Conservation (phyloP, 2,797 vertebrate genomes). For the Sylvilagus floridanus region DNA sequence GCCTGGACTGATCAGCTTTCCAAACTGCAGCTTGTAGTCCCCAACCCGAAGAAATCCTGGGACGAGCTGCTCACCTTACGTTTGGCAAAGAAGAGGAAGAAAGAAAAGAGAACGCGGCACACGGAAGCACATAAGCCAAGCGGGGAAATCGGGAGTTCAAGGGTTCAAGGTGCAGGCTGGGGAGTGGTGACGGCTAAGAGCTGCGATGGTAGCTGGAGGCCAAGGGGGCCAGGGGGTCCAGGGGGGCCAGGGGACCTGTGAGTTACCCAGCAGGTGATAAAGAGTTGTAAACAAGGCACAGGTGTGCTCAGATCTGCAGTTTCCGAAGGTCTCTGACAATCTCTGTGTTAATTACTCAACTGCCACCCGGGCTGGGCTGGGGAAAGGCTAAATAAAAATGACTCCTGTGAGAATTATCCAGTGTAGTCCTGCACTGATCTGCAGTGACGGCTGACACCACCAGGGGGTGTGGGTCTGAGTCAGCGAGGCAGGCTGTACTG, state of each 20-base stretch:
- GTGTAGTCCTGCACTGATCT: background rate
- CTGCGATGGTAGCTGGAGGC: background rate
- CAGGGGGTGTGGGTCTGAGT: background rate
- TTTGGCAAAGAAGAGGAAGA: background rate
- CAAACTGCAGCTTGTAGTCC: background rate
- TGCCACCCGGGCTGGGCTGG: background rate
- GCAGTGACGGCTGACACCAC: background rate
- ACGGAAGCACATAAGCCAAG: rapidly evolving
- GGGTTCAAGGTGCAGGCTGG: background rate
- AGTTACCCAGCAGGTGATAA: background rate
- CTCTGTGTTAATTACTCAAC: constrained; percentile 42
- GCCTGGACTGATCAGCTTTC: background rate
- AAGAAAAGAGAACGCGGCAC: background rate
- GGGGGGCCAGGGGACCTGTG: background rate
- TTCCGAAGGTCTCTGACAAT: constrained; percentile 38
- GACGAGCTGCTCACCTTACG: background rate
- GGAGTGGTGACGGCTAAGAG: background rate
- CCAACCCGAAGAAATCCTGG: background rate
- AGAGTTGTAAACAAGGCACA: constrained; percentile 1
- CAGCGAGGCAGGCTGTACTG: background rate
- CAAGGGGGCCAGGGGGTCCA: background rate
- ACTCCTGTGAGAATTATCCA: constrained; percentile 3
- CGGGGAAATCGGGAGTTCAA: background rate
- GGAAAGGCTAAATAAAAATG: constrained; percentile 56
- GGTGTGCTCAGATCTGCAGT: background rate